A percentile compares a stretch with the other conserved stretches of the same genome.
phyloP scores from a whole-genome alignment of 92 coral and sea anemone species.

The Muricea muricata region DNA sequence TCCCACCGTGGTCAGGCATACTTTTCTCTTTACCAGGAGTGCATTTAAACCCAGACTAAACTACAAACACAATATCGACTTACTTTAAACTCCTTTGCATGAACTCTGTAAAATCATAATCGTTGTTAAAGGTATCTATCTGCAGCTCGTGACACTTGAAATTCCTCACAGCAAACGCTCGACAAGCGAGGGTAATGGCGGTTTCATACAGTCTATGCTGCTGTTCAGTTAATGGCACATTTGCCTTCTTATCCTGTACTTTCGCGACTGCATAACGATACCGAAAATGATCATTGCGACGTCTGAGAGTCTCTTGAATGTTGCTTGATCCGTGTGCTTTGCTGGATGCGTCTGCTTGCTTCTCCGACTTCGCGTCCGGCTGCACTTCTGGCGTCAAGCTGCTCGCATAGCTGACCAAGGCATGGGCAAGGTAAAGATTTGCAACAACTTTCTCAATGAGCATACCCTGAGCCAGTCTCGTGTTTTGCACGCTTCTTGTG shows the following conservation, averaged over 20 bases:
- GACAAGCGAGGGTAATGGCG: neutral
- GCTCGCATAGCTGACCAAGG: slow-evolving; percentile 18
- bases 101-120: slow-evolving; percentile 32
- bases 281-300: too few relatives aligned
- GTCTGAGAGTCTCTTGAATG: too few relatives aligned
- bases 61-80: neutral
- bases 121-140: neutral
- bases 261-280: too few relatives aligned
- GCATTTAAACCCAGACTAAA: too few relatives aligned
- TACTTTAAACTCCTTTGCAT: slow-evolving; percentile 33
- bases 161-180: slow-evolving; percentile 31
- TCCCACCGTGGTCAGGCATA: too few relatives aligned
- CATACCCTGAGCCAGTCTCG: slow-evolving; percentile 1
- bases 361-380: neutral
- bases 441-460: slow-evolving; percentile 40
- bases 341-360: too few relatives aligned
- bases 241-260: too few relatives aligned
- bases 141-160: neutral
- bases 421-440: slow-evolving; percentile 12
- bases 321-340: neutral
- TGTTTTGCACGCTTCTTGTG: neutral
- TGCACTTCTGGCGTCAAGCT: neutral
- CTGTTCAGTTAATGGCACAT: neutral
- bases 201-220: slow-evolving; percentile 24
- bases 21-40: too few relatives aligned